Percentiles rank a stretch among this genome's conserved stretches.
These are phyloP conservation scores for Salmo trutta DNA, from an alignment of 2,797 vertebrate species.

Conservation along the genomic window DNA sequence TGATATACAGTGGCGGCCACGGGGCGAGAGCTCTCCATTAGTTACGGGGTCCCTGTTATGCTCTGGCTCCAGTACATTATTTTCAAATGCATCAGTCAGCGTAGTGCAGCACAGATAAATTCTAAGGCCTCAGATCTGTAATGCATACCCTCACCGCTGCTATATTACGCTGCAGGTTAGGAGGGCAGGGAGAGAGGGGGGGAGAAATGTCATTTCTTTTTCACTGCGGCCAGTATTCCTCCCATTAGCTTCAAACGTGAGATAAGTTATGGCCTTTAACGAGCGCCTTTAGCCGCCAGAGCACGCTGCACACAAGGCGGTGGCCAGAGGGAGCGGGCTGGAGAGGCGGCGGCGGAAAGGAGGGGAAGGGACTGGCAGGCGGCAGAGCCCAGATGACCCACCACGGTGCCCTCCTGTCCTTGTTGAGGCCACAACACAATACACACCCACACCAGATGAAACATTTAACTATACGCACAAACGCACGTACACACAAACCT, in stretches of 20 bases:
- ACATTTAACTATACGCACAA: neutral
- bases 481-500: constrained; percentile 10
- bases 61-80: constrained; percentile 93
- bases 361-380: constrained; percentile 22
- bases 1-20: constrained; percentile 92
- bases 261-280: constrained; percentile 86
- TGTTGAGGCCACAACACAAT: constrained; percentile 27
- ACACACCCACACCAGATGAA: constrained; percentile 7
- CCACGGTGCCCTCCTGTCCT: neutral
- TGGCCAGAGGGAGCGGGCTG: constrained; percentile 44
- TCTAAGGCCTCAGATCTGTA: constrained; percentile 91
- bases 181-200: constrained; percentile 79
- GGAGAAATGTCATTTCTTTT: constrained; percentile 87
- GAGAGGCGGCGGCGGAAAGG: constrained; percentile 2
- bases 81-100: constrained; percentile 97
- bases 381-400: constrained; percentile 32
- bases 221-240: constrained; percentile 93
- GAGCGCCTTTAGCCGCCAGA: constrained; percentile 79
- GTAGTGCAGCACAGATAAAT: constrained; percentile 86
- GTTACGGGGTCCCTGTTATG: constrained; percentile 88
- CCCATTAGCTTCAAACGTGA: constrained; percentile 86
- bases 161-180: constrained; percentile 89
- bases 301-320: constrained; percentile 71
- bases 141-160: constrained; percentile 83
- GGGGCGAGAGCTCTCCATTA: constrained; percentile 92